phyloP scores from a whole-genome alignment of 1,140 invertebrate genomes.

The Musca vetustissima region DNA sequence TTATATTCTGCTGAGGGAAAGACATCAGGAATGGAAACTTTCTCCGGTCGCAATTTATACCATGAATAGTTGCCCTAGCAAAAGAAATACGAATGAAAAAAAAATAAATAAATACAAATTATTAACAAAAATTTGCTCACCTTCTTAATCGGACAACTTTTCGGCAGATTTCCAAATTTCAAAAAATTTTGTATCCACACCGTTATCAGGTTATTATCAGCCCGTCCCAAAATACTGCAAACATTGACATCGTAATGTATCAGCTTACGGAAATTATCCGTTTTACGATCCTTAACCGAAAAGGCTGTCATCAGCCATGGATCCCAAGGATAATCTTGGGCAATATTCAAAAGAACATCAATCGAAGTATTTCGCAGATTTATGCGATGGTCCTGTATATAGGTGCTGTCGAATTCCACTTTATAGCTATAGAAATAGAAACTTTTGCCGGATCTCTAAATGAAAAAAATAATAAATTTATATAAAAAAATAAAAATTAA shows the following conservation, averaged over 20 bases:
- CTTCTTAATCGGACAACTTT: slow-evolving; percentile 33
- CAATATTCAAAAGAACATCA: slow-evolving; percentile 34
- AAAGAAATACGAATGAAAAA: background rate
- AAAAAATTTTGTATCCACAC: slow-evolving; percentile 36
- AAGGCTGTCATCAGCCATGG: slow-evolving; percentile 31
- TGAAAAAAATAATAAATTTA: no score
- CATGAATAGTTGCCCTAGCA: background rate
- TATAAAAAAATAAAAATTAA: no score
- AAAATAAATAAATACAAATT: background rate
- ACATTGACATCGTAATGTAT: slow-evolving; percentile 39
- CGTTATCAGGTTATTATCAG: slow-evolving; percentile 32
- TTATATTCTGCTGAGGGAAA: background rate
- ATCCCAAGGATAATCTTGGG: slow-evolving; percentile 28
- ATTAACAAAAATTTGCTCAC: slow-evolving; percentile 11
- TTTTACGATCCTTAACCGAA: slow-evolving; percentile 28
- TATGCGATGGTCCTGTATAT: slow-evolving; percentile 7
- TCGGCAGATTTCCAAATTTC: slow-evolving; percentile 33
- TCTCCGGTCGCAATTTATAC: background rate
- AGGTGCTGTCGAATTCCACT: background rate
- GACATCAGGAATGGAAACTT: background rate
- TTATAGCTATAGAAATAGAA: background rate
- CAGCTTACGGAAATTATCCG: slow-evolving; percentile 26
- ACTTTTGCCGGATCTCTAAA: no score
- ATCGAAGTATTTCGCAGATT: slow-evolving; percentile 30
- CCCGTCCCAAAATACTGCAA: slow-evolving; percentile 33